Base-by-base conservation (phyloP, 2,113 vertebrate genomes). In the Phalacrocorax pelagicus region DNA sequence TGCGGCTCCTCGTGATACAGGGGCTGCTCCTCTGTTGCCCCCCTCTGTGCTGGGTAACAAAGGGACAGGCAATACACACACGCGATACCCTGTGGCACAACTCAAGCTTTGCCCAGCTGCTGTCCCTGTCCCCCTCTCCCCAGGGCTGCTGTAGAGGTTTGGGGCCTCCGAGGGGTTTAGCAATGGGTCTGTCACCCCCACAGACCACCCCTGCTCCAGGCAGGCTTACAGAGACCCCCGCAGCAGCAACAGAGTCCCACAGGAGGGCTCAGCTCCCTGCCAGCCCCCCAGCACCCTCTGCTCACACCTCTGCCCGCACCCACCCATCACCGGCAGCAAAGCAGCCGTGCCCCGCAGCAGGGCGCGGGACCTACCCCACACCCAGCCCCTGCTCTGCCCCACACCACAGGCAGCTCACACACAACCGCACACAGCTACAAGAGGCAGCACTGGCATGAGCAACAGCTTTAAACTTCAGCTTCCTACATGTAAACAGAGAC, bases 291-390 rank as follows among this genome's bases (percentile, higher is more conserved):
- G 23, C 13, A 16, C 17, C 12, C 22, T 36, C 17, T 9, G 30
- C 16, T 36, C 18, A 15, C 38, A 19, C 15, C 29, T 32, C 46
- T 3, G 49, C 27, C 24, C 8, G 21, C 58, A 15, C 13, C 5
- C 49, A 23, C 26, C 36, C 32, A 1, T 2, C 29, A 0, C 59
- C 27, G 0, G 20, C 7, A 26, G 24, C 36, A 9, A 14, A 30
- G 30, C 63, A 70, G 26, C 63, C 42, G 27, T 32, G 21, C 26
- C 79, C 79, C 21, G 2, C 59, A 16, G 21, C 5, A 13, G 63
- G 73, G 15, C 8, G 29, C 47, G 40, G 57, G 22, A 18, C 17
- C 42, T 24, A 40, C 42, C 62, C 70, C 62, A 17, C 6, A 0
- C 22, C 24, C 52, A 27, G 47, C 51, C 51, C 51, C 23, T 11